These are phyloP conservation scores for Platygyra sinensis DNA, from an alignment of 64 coral and sea anemone species.

Conservation along the genomic window DNA sequence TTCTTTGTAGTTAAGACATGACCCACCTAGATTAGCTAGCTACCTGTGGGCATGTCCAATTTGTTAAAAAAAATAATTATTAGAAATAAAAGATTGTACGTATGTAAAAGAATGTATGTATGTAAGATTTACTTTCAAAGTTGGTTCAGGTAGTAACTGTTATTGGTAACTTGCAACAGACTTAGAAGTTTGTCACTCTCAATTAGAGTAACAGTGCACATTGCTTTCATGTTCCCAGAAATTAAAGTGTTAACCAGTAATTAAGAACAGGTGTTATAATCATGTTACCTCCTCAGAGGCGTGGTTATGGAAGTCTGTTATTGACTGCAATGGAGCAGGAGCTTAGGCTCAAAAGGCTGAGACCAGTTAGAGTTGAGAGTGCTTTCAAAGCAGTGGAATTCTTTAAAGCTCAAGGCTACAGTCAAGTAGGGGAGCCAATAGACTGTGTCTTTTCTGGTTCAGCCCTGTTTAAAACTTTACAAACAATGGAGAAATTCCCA, in stretches of 20 bases:
- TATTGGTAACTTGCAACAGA: no score
- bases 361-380: slow-evolving; percentile 90
- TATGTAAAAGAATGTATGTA: no score
- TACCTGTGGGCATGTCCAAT: no score
- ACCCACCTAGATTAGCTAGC: no score
- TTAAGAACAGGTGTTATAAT: not conserved
- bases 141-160: no score
- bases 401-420: slow-evolving; percentile 79
- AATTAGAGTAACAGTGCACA: no score
- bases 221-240: not conserved
- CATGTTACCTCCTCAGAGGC: slow-evolving; percentile 39
- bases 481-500: slow-evolving; percentile 88
- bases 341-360: slow-evolving; percentile 42
- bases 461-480: slow-evolving; percentile 76
- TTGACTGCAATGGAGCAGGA: slow-evolving; percentile 57
- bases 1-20: no score
- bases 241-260: not conserved
- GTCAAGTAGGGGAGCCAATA: slow-evolving; percentile 62
- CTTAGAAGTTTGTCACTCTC: no score
- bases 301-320: slow-evolving; percentile 81
- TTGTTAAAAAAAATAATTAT: no score
- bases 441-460: slow-evolving; percentile 69
- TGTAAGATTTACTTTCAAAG: no score
- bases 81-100: no score
- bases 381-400: slow-evolving; percentile 76